Evolutionary conservation across 1,140 invertebrate genomes (phyloP).

Genomic region (Piezodorus guildinii): DNA sequence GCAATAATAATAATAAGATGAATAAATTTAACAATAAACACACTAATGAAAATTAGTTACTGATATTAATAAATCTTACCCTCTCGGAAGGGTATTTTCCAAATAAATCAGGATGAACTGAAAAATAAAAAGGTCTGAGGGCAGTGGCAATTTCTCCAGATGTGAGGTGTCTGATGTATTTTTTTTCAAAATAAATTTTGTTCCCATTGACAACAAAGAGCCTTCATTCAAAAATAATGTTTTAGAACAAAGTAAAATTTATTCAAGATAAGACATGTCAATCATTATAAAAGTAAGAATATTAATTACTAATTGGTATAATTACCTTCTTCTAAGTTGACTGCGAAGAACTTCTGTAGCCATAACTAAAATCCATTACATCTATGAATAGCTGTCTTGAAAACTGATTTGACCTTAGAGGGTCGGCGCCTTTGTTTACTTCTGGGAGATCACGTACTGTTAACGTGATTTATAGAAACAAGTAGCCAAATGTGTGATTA

Average conservation of each 20-base stretch:
- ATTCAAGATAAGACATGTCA: too few relatives aligned
- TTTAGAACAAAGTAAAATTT: too few relatives aligned
- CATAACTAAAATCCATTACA: slow-evolving; percentile 6
- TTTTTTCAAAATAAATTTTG: neutral
- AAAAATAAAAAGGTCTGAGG: slow-evolving; percentile 85
- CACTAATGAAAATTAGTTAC: neutral
- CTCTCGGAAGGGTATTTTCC: slow-evolving; percentile 78
- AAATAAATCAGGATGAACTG: slow-evolving; percentile 90
- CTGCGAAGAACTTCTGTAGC: slow-evolving; percentile 18
- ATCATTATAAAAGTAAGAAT: neutral
- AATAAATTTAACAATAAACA: neutral
- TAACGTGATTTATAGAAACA: neutral
- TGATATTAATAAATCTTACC: slow-evolving; percentile 38
- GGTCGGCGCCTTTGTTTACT: slow-evolving; percentile 12
- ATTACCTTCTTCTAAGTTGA: slow-evolving; percentile 11
- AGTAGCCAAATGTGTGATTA: too few relatives aligned
- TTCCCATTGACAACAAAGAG: neutral
- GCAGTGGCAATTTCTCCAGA: slow-evolving; percentile 78
- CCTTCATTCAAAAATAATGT: neutral
- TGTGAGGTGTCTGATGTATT: slow-evolving; percentile 35
- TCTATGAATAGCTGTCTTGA: neutral
- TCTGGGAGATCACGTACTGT: neutral
- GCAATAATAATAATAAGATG: neutral
- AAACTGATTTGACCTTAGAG: slow-evolving; percentile 13
- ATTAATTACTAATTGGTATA: too few relatives aligned